Conservation (phyloP, 2,113 vertebrate species). For the Tupaia tana region DNA sequence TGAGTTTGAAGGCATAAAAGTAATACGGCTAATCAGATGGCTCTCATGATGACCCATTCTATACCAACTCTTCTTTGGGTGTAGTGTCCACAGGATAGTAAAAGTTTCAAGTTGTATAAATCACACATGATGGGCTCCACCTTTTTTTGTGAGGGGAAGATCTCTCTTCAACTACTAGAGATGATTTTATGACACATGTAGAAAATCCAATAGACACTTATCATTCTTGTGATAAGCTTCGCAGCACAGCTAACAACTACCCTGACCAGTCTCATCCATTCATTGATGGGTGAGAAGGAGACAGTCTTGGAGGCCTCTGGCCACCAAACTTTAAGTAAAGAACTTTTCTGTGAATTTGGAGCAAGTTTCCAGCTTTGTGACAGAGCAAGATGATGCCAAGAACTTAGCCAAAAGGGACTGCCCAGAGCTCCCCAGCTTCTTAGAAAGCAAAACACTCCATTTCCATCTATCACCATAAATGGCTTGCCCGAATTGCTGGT, state of each 20-base stretch:
- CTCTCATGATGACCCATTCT: no score
- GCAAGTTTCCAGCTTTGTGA: neutral
- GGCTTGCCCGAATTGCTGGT: constrained; percentile 52
- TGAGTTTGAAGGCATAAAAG: neutral
- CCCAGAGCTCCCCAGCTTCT: neutral
- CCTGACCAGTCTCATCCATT: neutral
- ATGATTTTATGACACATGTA: neutral
- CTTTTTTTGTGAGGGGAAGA: neutral
- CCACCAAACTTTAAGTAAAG: neutral
- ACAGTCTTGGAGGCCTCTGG: neutral
- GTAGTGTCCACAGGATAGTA: neutral
- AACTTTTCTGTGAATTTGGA: neutral
- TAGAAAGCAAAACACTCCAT: constrained; percentile 56
- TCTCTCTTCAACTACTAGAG: neutral
- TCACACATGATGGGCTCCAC: neutral
- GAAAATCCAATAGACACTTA: neutral
- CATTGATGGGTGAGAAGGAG: neutral
- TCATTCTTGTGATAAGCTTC: neutral
- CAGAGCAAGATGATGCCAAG: neutral
- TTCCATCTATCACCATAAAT: constrained; percentile 76
- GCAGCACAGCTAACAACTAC: no score
- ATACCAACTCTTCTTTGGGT: neutral
- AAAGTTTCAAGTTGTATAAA: neutral
- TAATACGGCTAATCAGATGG: neutral
- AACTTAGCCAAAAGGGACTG: neutral